Conservation (phyloP, 2,888 invertebrate species). For the Phasia obesa region DNA sequence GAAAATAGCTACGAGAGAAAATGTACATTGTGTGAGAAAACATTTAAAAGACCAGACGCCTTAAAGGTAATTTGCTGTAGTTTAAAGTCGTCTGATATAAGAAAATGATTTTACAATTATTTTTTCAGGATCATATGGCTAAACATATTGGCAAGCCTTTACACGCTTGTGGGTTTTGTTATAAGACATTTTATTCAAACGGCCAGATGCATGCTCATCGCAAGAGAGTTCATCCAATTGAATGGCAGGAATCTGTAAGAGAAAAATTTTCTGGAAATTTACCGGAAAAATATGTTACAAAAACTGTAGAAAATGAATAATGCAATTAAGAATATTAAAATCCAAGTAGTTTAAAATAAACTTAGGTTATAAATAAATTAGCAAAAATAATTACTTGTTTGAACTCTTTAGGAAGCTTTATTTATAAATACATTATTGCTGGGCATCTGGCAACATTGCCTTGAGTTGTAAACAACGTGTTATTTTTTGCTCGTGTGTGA, state of each 20-base stretch:
- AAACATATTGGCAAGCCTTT: constrained; percentile 80
- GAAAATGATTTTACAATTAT: neutral
- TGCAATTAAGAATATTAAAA: neutral
- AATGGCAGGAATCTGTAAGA: constrained; percentile 76
- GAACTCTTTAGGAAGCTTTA: too few relatives aligned
- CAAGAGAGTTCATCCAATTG: constrained; percentile 80
- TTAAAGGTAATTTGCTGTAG: neutral
- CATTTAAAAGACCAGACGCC: constrained; percentile 78
- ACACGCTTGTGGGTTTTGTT: constrained; percentile 80
- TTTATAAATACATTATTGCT: too few relatives aligned
- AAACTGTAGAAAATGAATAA: constrained; percentile 37
- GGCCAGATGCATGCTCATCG: constrained; percentile 81
- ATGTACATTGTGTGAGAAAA: constrained; percentile 80
- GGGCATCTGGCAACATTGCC: too few relatives aligned
- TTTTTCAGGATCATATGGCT: constrained; percentile 80
- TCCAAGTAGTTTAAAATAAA: neutral
- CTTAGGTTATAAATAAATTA: too few relatives aligned
- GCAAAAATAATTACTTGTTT: too few relatives aligned
- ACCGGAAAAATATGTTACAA: constrained; percentile 55
- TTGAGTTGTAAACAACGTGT: too few relatives aligned
- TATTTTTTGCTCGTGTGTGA: too few relatives aligned
- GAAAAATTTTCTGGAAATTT: constrained; percentile 60
- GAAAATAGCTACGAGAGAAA: constrained; percentile 77
- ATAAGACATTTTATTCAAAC: constrained; percentile 81
- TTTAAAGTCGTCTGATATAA: too few relatives aligned